Conservation (phyloP, 1,140 invertebrate genomes). For the Apis cerana region DNA sequence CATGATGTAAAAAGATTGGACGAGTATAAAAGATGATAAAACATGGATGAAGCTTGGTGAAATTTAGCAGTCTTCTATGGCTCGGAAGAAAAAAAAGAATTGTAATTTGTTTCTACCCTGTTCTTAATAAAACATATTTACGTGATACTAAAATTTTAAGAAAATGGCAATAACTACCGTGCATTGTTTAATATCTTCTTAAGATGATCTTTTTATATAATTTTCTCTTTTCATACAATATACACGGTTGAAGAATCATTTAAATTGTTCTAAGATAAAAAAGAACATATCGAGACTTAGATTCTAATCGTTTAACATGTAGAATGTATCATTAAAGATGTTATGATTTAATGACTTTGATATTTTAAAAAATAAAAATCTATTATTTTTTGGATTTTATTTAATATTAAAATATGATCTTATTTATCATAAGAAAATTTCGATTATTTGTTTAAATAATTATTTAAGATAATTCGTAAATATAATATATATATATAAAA, state of each 20-base stretch:
- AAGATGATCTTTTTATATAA: neutral
- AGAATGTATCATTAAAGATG: neutral
- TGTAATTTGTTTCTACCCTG: neutral
- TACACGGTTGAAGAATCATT: neutral
- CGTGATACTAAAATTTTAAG: neutral
- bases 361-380: neutral
- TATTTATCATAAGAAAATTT: neutral
- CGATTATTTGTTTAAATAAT: too few relatives aligned
- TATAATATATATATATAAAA: too few relatives aligned
- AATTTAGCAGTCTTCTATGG: slow-evolving; percentile 1
- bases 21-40: slow-evolving; percentile 26
- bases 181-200: slow-evolving; percentile 17
- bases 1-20: slow-evolving; percentile 16
- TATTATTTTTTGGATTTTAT: neutral
- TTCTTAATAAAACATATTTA: neutral
- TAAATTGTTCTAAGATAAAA: neutral
- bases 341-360: too few relatives aligned
- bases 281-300: neutral
- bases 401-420: neutral
- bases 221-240: slow-evolving; percentile 37
- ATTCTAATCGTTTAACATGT: neutral
- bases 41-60: slow-evolving; percentile 18
- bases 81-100: neutral
- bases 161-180: slow-evolving; percentile 42
- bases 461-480: too few relatives aligned